A percentile compares a stretch with the other conserved stretches of the same genome.
These are phyloP conservation scores for Adela reaumurella DNA, from an alignment of 2,888 invertebrate genomes.

Conservation along the genomic window DNA sequence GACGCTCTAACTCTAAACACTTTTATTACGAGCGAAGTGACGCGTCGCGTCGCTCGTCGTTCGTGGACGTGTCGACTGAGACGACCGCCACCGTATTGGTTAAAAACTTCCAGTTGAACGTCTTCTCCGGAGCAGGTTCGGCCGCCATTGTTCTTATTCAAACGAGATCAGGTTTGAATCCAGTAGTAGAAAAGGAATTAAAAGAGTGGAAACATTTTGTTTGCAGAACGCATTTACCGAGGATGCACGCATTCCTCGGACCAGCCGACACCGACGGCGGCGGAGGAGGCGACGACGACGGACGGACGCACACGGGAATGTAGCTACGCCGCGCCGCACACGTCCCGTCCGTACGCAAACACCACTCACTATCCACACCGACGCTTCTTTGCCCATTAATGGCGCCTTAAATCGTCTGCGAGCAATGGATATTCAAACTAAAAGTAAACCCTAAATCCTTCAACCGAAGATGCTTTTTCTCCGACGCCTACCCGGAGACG, in stretches of 20 bases:
- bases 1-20: too few relatives aligned
- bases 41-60: too few relatives aligned
- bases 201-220: not conserved
- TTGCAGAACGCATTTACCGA: not conserved
- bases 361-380: not conserved
- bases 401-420: not conserved
- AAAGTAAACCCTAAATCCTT: constrained; percentile 47
- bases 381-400: not conserved
- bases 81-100: too few relatives aligned
- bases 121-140: not conserved
- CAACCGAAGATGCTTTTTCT: constrained; percentile 24
- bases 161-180: not conserved
- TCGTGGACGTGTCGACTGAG: too few relatives aligned
- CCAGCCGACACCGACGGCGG: not conserved
- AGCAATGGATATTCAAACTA: constrained; percentile 20
- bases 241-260: not conserved
- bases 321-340: not conserved
- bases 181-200: not conserved
- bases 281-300: too few relatives aligned
- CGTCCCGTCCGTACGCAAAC: constrained; percentile 19
- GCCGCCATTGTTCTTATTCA: not conserved
- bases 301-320: not conserved
- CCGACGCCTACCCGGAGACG: not conserved
- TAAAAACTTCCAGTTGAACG: not conserved
- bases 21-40: too few relatives aligned